Conservation (phyloP, 1,140 invertebrate genomes). For the Thaumetopoea pityocampa region DNA sequence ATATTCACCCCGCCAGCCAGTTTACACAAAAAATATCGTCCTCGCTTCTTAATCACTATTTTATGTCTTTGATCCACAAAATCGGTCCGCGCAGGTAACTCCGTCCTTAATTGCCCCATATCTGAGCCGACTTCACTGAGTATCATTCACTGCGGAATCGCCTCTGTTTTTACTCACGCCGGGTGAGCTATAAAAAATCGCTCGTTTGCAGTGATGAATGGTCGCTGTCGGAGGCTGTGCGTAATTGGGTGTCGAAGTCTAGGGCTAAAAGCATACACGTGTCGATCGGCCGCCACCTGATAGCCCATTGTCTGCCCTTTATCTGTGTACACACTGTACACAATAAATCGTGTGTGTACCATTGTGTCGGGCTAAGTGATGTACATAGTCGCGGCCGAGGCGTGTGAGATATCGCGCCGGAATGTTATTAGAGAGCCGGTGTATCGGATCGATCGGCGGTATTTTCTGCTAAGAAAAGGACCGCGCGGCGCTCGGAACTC, state of each 20-base stretch:
- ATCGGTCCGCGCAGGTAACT: conserved; percentile 25
- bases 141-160: conserved; percentile 31
- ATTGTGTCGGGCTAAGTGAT: conserved; percentile 64
- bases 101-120: conserved; percentile 37
- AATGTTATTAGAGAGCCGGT: conserved; percentile 60
- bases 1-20: no score
- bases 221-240: conserved; percentile 36
- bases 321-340: conserved; percentile 50
- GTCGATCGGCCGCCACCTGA: conserved; percentile 59
- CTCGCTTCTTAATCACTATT: conserved; percentile 9
- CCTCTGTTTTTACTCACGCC: conserved; percentile 29
- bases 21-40: no score
- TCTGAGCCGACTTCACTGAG: conserved; percentile 15
- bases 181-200: conserved; percentile 49
- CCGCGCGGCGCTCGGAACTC: conserved; percentile 26
- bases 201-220: conserved; percentile 65
- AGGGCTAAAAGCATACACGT: conserved; percentile 71
- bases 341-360: conserved; percentile 68
- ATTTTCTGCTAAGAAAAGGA: conserved; percentile 29
- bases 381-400: conserved; percentile 49
- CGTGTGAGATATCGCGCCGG: conserved; percentile 60
- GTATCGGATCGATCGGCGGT: conserved; percentile 45
- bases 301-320: conserved; percentile 65
- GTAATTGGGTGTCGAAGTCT: conserved; percentile 70
- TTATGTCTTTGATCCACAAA: conserved; percentile 21